These are phyloP conservation scores for Dendrolimus kikuchii DNA, from an alignment of 1,140 invertebrate genomes.

Conservation along the genomic window DNA sequence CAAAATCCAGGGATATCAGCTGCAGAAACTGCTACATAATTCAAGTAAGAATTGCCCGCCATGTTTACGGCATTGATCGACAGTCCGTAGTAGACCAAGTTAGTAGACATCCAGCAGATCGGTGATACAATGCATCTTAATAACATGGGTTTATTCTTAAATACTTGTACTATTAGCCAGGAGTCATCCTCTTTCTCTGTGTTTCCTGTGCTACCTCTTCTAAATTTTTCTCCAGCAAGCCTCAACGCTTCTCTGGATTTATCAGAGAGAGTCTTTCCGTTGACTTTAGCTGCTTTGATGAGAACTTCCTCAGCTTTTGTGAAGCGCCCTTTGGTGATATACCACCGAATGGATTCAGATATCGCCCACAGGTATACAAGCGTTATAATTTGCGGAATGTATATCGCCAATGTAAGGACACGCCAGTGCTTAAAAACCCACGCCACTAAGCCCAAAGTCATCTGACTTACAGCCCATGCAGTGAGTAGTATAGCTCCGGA, in stretches of 20 bases:
- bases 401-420: conserved; percentile 76
- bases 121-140: conserved; percentile 75
- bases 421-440: conserved; percentile 81
- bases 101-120: conserved; percentile 79
- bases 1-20: conserved; percentile 81
- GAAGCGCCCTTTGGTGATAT: conserved; percentile 79
- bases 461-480: conserved; percentile 81
- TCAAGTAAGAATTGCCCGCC: conserved; percentile 76
- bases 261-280: conserved; percentile 73
- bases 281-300: conserved; percentile 75
- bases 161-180: conserved; percentile 63
- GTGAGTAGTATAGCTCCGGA: conserved; percentile 78
- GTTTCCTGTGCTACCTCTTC: conserved; percentile 14
- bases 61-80: conserved; percentile 77
- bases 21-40: conserved; percentile 77
- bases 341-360: conserved; percentile 82
- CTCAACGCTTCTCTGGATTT: conserved; percentile 59
- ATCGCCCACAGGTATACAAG: conserved; percentile 75
- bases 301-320: conserved; percentile 76
- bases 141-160: conserved; percentile 68
- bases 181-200: conserved; percentile 6
- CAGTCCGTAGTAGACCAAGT: conserved; percentile 78
- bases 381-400: conserved; percentile 76
- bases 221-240: conserved; percentile 5
- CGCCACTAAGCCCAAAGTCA: conserved; percentile 76